Conservation (phyloP, 2,113 vertebrate species). For the Callithrix jacchus region DNA sequence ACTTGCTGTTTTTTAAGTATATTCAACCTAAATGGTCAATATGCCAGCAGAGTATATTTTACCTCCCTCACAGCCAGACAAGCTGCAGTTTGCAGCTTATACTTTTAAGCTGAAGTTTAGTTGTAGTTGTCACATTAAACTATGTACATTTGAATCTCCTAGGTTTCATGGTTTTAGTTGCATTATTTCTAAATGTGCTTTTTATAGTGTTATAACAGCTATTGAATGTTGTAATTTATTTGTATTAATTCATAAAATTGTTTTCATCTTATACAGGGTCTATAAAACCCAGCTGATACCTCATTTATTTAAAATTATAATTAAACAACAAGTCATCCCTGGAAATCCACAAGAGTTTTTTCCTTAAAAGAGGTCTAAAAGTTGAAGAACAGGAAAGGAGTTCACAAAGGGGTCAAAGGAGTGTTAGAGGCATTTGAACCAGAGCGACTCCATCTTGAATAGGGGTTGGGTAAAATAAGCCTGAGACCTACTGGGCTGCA, state of each 20-base stretch:
- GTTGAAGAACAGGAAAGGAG: not conserved
- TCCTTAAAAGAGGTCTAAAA: not conserved
- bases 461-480: no score
- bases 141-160: not conserved
- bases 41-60: not conserved
- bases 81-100: not conserved
- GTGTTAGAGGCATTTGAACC: no score
- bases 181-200: conserved; percentile 9
- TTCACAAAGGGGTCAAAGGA: not conserved
- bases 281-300: not conserved
- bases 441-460: no score
- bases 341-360: not conserved
- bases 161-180: not conserved
- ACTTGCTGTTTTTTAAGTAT: not conserved
- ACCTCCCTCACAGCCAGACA: not conserved
- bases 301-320: conserved; percentile 20
- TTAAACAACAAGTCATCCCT: not conserved
- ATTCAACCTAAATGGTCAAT: not conserved
- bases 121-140: conserved; percentile 1
- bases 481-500: no score
- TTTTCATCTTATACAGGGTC: not conserved
- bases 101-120: not conserved
- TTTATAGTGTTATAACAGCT: not conserved
- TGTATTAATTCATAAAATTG: conserved; percentile 7
- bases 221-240: conserved; percentile 10